Base-by-base conservation (phyloP, 2,888 invertebrate species). In the Lobophora halterata region DNA sequence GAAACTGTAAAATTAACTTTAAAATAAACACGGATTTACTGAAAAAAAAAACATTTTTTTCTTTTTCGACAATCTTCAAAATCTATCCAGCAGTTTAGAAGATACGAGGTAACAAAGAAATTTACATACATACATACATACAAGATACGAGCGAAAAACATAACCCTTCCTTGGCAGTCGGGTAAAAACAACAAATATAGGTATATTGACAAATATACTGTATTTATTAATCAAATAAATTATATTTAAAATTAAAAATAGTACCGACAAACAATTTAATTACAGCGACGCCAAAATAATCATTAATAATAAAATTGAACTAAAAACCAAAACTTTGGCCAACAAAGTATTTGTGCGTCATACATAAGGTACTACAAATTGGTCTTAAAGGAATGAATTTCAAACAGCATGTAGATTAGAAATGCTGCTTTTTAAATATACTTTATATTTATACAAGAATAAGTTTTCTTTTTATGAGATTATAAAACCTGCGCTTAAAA, bases 141-240 rank as follows among this genome's bases (percentile, higher is more conserved):
- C n/a, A n/a, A n/a, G n/a, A n/a, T n/a, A n/a, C n/a, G n/a, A n/a
- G n/a, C n/a, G n/a, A n/a, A n/a, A n/a, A n/a, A n/a, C n/a, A n/a
- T n/a, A n/a, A n/a, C n/a, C n/a, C n/a, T n/a, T n/a, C n/a, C n/a
- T n/a, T n/a, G n/a, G n/a, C n/a, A n/a, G n/a, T n/a, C n/a, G n/a
- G n/a, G n/a, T n/a, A n/a, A n/a, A n/a, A n/a, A n/a, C n/a, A n/a
- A n/a, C n/a, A n/a, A n/a, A n/a, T n/a, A n/a, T n/a, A n/a, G n/a
- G n/a, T n/a, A 45, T 36, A 55, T 55, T 55, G 85, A 85, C 85
- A 85, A 85, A 86, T 86, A 85, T 85, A 85, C 73, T 83, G 76
- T 78, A 81, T 82, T 85, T 75, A 14, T 14, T 14, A 77, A 72
- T 70, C 76, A 80, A 83, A 82, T 83, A 81, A 85, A 83, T 83